A percentile compares a stretch with the other conserved stretches of the same genome.
phyloP scores from a whole-genome alignment of 2,113 vertebrate species.

The western clawed frog (Xenopus tropicalis) region DNA sequence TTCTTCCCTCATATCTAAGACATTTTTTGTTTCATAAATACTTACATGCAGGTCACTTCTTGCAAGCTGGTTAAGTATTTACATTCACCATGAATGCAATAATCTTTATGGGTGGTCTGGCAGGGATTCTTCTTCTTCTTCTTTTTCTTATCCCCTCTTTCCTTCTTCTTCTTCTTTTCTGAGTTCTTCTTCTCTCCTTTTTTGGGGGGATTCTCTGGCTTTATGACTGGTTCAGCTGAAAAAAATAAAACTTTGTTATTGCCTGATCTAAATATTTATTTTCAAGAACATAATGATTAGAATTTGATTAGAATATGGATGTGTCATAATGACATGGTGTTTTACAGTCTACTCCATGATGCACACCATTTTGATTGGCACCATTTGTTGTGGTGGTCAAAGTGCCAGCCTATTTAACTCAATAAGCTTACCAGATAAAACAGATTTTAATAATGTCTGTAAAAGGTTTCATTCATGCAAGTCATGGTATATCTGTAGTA shows the following conservation, averaged over 20 bases:
- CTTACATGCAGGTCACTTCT: conserved; percentile 67
- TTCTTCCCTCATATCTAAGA: too few relatives aligned
- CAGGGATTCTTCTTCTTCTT: conserved; percentile 65
- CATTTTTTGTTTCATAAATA: conserved; percentile 12
- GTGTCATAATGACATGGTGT: too few relatives aligned
- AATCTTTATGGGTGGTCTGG: conserved; percentile 64
- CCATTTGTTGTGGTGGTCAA: not conserved
- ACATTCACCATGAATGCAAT: conserved; percentile 73
- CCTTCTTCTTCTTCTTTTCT: conserved; percentile 63
- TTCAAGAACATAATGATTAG: too few relatives aligned
- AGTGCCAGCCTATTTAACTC: not conserved
- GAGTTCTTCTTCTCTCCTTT: conserved; percentile 58
- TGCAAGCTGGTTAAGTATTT: conserved; percentile 56
- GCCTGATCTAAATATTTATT: too few relatives aligned
- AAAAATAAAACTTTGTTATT: not conserved
- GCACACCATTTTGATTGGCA: too few relatives aligned
- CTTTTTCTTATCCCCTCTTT: conserved; percentile 53
- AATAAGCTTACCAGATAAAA: too few relatives aligned
- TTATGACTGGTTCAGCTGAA: conserved; percentile 66
- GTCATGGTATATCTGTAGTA: too few relatives aligned
- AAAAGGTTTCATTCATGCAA: too few relatives aligned
- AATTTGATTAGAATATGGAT: too few relatives aligned
- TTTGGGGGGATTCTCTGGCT: conserved; percentile 60
- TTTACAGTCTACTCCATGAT: too few relatives aligned
- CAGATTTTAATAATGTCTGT: too few relatives aligned